Evolutionary conservation across 2,888 invertebrate genomes (phyloP).

Genomic region (Eupithecia subfuscata): DNA sequence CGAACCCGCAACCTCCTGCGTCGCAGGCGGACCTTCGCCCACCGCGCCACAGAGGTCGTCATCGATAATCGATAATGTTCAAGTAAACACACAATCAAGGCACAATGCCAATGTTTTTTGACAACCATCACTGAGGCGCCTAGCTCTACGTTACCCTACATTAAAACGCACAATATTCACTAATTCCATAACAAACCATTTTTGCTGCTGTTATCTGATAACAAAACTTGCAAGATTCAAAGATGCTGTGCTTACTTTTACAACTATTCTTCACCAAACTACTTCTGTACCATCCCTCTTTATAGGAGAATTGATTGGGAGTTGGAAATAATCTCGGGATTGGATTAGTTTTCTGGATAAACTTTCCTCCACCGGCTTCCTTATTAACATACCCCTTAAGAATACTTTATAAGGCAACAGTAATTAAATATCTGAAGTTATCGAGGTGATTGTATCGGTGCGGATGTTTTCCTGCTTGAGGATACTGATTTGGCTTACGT

Average conservation of each 20-base stretch:
- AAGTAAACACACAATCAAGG: neutral
- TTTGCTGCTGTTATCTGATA: neutral
- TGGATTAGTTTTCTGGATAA: slow-evolving; percentile 74
- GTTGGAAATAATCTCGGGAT: slow-evolving; percentile 73
- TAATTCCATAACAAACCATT: neutral
- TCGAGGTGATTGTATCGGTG: slow-evolving; percentile 44
- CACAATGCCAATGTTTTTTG: neutral
- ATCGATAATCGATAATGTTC: neutral
- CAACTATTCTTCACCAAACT: slow-evolving; percentile 33
- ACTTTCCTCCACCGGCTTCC: slow-evolving; percentile 60
- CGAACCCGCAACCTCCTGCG: no score
- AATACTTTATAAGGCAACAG: slow-evolving; percentile 60
- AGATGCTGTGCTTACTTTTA: slow-evolving; percentile 21
- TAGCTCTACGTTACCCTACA: neutral
- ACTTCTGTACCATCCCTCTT: slow-evolving; percentile 52
- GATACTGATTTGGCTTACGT: slow-evolving; percentile 31
- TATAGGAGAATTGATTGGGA: slow-evolving; percentile 78
- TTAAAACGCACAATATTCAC: neutral
- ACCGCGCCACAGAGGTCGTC: no score
- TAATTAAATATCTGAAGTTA: slow-evolving; percentile 61
- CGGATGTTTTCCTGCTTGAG: slow-evolving; percentile 36
- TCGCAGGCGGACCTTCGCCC: no score
- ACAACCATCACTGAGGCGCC: neutral
- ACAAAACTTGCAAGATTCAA: neutral
- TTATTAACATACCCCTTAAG: slow-evolving; percentile 67